These are phyloP conservation scores for Micronisus gabar DNA, from an alignment of 2,113 vertebrate genomes.

Conservation along the genomic window DNA sequence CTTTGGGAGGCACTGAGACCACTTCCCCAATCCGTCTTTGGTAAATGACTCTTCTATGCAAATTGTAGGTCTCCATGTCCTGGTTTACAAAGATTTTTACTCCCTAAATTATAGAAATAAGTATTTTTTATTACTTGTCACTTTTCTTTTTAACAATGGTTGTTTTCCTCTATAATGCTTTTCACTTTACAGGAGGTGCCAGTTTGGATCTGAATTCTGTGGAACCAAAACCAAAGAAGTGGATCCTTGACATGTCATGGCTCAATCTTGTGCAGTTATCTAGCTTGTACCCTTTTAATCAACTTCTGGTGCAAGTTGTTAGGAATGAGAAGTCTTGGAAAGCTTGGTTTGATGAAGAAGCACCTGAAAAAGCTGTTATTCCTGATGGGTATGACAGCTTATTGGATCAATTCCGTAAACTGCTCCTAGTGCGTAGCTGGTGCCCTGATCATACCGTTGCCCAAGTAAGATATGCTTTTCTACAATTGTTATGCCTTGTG, in stretches of 20 bases:
- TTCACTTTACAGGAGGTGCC: constrained; percentile 75
- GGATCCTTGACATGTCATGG: constrained; percentile 86
- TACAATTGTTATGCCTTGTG: background rate
- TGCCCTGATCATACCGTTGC: constrained; percentile 81
- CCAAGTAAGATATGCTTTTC: constrained; percentile 61
- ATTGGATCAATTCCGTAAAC: constrained; percentile 78
- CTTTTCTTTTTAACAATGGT: background rate
- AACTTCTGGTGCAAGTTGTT: constrained; percentile 75
- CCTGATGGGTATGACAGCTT: constrained; percentile 78
- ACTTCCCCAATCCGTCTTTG: background rate
- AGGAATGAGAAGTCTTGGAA: constrained; percentile 80
- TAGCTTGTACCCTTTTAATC: constrained; percentile 69
- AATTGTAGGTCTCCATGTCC: background rate
- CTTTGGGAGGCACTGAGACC: background rate
- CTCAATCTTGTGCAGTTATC: constrained; percentile 85
- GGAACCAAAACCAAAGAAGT: constrained; percentile 79
- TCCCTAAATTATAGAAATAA: background rate
- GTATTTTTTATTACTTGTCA: background rate
- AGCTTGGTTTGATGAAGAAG: constrained; percentile 79
- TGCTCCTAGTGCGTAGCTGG: constrained; percentile 84
- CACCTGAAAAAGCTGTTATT: constrained; percentile 74
- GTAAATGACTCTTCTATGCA: background rate
- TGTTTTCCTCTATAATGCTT: background rate
- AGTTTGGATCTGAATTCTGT: constrained; percentile 82
- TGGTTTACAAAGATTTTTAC: background rate